A percentile compares a stretch with the other conserved stretches of the same genome.
These are phyloP conservation scores for Bombus haemorrhoidalis DNA, from an alignment of 1,140 invertebrate genomes.

Conservation along the genomic window DNA sequence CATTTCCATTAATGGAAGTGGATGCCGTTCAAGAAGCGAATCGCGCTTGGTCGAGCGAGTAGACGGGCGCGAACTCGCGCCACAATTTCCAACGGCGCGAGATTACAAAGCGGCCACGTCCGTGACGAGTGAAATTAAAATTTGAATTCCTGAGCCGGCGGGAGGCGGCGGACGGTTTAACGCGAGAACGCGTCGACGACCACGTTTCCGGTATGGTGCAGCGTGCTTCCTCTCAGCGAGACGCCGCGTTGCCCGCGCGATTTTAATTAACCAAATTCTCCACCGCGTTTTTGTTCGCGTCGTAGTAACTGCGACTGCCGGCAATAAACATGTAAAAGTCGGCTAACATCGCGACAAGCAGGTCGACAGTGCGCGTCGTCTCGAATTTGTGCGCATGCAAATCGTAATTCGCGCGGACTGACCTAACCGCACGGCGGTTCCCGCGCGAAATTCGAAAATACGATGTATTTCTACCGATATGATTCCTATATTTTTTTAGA, in stretches of 20 bases:
- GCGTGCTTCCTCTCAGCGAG: constrained; percentile 4
- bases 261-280: constrained; percentile 68
- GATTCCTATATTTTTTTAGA: too few relatives aligned
- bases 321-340: constrained; percentile 29
- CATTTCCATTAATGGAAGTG: constrained; percentile 28
- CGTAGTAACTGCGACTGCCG: constrained; percentile 39
- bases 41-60: neutral
- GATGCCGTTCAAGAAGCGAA: constrained; percentile 20
- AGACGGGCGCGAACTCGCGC: neutral
- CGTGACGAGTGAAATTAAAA: constrained; percentile 49
- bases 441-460: neutral
- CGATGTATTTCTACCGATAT: neutral
- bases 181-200: neutral
- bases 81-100: constrained; percentile 5
- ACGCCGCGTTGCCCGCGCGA: constrained; percentile 39
- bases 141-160: constrained; percentile 5
- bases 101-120: constrained; percentile 34
- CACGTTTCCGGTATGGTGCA: neutral
- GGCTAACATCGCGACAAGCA: neutral
- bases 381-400: neutral
- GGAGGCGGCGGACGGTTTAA: neutral
- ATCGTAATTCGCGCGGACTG: too few relatives aligned
- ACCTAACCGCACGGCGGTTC: neutral
- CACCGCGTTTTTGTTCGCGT: constrained; percentile 38
- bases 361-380: neutral